Conservation (phyloP, 2,797 vertebrate species). For the Scolopax rusticola region DNA sequence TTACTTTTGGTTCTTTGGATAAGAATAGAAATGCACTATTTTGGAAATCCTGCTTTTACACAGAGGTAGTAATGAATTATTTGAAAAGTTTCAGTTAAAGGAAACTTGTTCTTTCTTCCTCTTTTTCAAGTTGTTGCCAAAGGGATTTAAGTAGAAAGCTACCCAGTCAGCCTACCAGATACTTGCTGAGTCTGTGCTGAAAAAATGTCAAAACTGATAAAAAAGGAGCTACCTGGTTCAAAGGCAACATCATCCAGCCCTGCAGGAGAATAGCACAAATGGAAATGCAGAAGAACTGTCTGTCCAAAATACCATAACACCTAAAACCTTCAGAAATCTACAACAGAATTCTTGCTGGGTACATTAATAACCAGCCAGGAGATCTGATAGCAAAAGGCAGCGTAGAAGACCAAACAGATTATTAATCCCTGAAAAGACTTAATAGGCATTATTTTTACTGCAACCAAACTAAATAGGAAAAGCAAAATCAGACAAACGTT, state of each 20-base stretch:
- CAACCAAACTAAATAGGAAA: background rate
- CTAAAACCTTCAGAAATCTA: background rate
- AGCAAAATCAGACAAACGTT: background rate
- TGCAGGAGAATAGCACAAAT: background rate
- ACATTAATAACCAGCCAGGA: background rate
- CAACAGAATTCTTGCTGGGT: background rate
- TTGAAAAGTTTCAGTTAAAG: background rate
- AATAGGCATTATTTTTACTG: background rate
- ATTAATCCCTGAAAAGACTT: background rate
- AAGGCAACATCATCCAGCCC: conserved; percentile 2
- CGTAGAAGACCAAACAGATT: background rate
- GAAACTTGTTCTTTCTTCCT: background rate
- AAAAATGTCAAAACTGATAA: background rate
- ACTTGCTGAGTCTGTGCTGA: conserved; percentile 1
- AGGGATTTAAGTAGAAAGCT: background rate
- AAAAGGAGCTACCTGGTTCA: background rate
- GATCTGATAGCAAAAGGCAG: background rate
- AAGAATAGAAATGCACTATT: background rate
- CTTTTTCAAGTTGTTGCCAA: background rate
- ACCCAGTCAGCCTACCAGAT: background rate
- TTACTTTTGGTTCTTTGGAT: background rate
- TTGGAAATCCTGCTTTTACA: background rate
- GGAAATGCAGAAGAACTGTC: background rate
- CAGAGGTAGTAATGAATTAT: background rate
- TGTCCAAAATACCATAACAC: background rate